Base-by-base conservation (phyloP, 2,888 invertebrate genomes). In the Nephrocerus scutellatus region DNA sequence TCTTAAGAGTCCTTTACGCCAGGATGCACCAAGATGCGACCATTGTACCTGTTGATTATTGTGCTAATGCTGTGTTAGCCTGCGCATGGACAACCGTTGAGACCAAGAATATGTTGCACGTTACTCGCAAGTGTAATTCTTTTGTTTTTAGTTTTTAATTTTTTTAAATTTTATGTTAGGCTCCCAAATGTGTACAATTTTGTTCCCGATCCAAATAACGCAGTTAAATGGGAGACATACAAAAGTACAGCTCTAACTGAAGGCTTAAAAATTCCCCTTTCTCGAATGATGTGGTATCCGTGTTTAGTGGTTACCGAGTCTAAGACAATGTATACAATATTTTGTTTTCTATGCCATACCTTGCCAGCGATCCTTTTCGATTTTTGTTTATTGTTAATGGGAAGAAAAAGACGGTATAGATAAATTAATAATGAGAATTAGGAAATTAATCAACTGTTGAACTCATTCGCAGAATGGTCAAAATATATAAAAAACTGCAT, bases 181-280 rank as follows among this genome's bases (percentile, higher is more conserved):
- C 28, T 24, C 12, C 12, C 9, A 4, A n/a, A n/a, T n/a, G n/a
- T n/a, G n/a, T 92, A 84, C 71, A 92, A 93, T 69, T 88, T 82
- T 63, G 85, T 90, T 3, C 85, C 91, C 2, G 84, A 88, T 0
- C 72, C 74, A 2, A 76, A 84, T 43, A 88, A 90, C 57, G 79
- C 80, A 2, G 68, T 93, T 26, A 80, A 79, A 0, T 96, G 93
- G 93, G 74, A 72, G 0, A 74, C 82, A 30, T 85, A 85, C 53
- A 71, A 61, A 54, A 45, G 58, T 35, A 54, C 50, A 32, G 62
- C 60, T 19, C 60, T 55, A 9, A 51, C 58, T 43, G 72, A 76
- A 41, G 74, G 77, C 1, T 48, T 66, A 1, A 52, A 66, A 25
- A 74, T 72, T 22, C 84, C 84, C 0, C 73, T 81, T 1, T 68